These are phyloP conservation scores for Xylophagus ater DNA, from an alignment of 2,888 invertebrate species.

Conservation along the genomic window DNA sequence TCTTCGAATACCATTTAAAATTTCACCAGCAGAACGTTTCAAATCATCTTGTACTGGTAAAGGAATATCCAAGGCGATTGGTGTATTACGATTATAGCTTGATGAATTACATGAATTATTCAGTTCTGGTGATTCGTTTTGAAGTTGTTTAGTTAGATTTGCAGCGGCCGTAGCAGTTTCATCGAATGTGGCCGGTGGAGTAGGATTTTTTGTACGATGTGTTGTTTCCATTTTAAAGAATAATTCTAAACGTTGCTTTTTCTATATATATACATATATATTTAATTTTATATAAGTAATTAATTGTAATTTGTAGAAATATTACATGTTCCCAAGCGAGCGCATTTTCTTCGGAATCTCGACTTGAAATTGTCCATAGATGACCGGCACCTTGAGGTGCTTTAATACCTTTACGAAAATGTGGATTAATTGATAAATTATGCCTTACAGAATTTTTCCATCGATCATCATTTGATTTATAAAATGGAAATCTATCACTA, in stretches of 20 bases:
- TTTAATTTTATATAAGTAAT: constrained; percentile 1
- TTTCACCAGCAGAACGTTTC: constrained; percentile 48
- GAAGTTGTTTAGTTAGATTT: constrained; percentile 32
- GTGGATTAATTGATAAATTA: constrained; percentile 84
- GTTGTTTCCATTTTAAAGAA: constrained; percentile 42
- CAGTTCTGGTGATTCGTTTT: constrained; percentile 15
- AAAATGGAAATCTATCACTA: constrained; percentile 79
- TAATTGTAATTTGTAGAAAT: background rate
- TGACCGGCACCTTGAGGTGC: constrained; percentile 82
- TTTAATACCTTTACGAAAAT: constrained; percentile 77
- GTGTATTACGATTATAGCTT: background rate
- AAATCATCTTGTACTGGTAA: constrained; percentile 32
- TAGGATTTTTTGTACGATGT: constrained; percentile 26
- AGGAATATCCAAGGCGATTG: constrained; percentile 11
- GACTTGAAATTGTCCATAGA: constrained; percentile 74
- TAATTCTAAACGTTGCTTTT: constrained; percentile 45
- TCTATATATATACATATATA: constrained; percentile 26
- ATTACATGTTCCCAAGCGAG: constrained; percentile 48
- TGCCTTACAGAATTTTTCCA: constrained; percentile 90
- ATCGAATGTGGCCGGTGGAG: constrained; percentile 26
- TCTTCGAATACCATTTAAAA: constrained; percentile 46
- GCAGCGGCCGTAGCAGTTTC: constrained; percentile 36
- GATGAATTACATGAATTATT: background rate
- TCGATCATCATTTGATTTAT: constrained; percentile 79
- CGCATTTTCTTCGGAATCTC: constrained; percentile 44